Evolutionary conservation across 2,888 invertebrate genomes (phyloP).

Genomic region (Altica lythri): DNA sequence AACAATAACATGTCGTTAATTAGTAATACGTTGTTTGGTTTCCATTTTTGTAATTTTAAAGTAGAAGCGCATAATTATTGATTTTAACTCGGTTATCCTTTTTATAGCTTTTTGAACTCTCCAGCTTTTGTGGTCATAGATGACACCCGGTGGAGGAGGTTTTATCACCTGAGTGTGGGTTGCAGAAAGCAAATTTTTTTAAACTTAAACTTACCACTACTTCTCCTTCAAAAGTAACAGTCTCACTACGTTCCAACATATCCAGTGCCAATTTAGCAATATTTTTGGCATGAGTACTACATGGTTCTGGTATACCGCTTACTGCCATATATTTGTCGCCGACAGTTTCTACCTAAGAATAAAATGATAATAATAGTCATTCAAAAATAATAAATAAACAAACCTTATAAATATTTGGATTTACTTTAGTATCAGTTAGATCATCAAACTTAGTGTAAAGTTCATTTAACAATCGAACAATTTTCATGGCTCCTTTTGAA

Average conservation of each 20-base stretch:
- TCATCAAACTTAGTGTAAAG: conserved; percentile 94
- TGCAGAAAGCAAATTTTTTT: too few relatives aligned
- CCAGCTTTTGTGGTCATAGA: too few relatives aligned
- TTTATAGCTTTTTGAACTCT: too few relatives aligned
- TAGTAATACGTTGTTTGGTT: too few relatives aligned
- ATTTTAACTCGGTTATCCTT: too few relatives aligned
- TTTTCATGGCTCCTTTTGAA: conserved; percentile 93
- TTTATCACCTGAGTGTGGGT: background rate
- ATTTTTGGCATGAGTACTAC: conserved; percentile 86
- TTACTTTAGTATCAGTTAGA: conserved; percentile 87
- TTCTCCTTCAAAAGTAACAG: conserved; percentile 84
- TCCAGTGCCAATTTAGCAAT: conserved; percentile 89
- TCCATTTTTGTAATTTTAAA: too few relatives aligned
- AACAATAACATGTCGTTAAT: too few relatives aligned
- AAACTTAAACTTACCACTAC: conserved; percentile 74
- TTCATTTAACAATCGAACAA: conserved; percentile 90
- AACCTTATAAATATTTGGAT: conserved; percentile 95
- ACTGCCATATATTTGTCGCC: conserved; percentile 99
- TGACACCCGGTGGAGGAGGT: too few relatives aligned
- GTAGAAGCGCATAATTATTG: too few relatives aligned
- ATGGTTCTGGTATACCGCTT: conserved; percentile 90
- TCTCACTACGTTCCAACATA: conserved; percentile 92
- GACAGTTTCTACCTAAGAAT: conserved; percentile 87
- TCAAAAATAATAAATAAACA: background rate
- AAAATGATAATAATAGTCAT: background rate